These are phyloP conservation scores for Cercopithecus mona DNA, from an alignment of 2,113 vertebrate species.

Conservation along the genomic window DNA sequence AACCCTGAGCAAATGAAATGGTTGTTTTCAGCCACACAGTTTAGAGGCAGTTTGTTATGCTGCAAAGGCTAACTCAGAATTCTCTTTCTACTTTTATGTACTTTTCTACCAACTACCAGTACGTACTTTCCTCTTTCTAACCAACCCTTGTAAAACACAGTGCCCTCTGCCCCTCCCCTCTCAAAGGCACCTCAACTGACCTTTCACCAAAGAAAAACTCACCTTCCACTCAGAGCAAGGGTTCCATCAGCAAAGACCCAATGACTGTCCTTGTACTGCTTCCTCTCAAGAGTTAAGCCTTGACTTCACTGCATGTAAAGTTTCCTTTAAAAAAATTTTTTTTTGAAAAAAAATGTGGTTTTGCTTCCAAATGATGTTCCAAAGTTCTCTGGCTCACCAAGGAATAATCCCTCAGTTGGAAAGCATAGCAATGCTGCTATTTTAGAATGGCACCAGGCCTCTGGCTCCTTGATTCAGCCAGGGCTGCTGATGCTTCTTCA, in stretches of 20 bases:
- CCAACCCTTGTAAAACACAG: neutral
- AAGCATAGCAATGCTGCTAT: conserved; percentile 78
- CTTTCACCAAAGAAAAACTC: neutral
- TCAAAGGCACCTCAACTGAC: neutral
- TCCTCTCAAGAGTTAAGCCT: conserved; percentile 70
- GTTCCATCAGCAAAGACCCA: neutral
- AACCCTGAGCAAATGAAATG: neutral
- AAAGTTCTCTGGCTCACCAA: conserved; percentile 79
- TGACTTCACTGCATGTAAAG: conserved; percentile 72
- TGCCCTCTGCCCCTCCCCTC: neutral
- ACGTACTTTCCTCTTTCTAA: neutral
- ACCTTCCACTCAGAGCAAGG: neutral
- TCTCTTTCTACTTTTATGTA: neutral
- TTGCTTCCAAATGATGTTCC: conserved; percentile 83
- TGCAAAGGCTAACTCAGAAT: neutral
- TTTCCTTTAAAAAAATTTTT: conserved; percentile 49
- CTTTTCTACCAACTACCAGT: neutral
- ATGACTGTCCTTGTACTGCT: neutral
- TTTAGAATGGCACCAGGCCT: conserved; percentile 80
- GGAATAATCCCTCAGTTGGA: conserved; percentile 82
- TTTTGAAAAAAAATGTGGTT: conserved; percentile 55
- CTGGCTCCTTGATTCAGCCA: conserved; percentile 74
- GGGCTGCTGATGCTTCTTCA: conserved; percentile 67
- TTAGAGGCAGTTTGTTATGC: neutral
- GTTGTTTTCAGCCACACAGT: neutral